Evolutionary conservation across 2,797 vertebrate genomes (phyloP), one percentile per base, ranked within the genome.

Genomic region (Gobionotothen gibberifrons): DNA sequence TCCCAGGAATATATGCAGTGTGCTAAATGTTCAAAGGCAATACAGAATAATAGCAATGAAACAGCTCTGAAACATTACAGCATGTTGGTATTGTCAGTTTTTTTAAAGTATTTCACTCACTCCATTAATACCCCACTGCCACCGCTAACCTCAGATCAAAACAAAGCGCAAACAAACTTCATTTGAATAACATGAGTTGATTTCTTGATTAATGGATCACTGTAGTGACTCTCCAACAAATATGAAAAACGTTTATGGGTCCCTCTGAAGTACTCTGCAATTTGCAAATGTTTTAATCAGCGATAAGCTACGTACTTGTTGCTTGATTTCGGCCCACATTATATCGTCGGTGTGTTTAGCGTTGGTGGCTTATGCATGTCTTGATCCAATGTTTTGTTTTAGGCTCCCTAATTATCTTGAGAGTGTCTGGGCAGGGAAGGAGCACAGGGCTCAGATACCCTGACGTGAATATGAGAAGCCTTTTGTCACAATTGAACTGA

Each of bases 391-490:
- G 67, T 87, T 89, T 85, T 88, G 74, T 90, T 79, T 81, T 79
- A 75, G 57, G 74, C 56, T 79, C 53, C 4, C 36, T 87, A 90
- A 89, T 90, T 90, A 89, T 78, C 62, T 68, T 69, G 78, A 83
- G 76, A 85, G 79, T 78, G 79, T 85, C 83, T 90, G 78, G 75
- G 59, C 76, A 76, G 74, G 47, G 44, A 49, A 72, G 62, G 58
- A 65, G 75, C 64, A 42, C 73, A 76, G 71, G 79, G 79, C 84
- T 72, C 84, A 69, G 72, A 80, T 81, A 72, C 81, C 44, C 66
- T 74, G 86, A 85, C 76, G 70, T 90, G 78, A 85, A 83, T 75
- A 71, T 86, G 83, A 92, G 87, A 88, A 86, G 64, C 55, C 82
- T 87, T n/a, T n/a, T n/a, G n/a, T n/a, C n/a, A n/a, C n/a, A n/a